Evolutionary conservation across 2,888 invertebrate species (phyloP).

Genomic region (Synanthedon vespiformis): DNA sequence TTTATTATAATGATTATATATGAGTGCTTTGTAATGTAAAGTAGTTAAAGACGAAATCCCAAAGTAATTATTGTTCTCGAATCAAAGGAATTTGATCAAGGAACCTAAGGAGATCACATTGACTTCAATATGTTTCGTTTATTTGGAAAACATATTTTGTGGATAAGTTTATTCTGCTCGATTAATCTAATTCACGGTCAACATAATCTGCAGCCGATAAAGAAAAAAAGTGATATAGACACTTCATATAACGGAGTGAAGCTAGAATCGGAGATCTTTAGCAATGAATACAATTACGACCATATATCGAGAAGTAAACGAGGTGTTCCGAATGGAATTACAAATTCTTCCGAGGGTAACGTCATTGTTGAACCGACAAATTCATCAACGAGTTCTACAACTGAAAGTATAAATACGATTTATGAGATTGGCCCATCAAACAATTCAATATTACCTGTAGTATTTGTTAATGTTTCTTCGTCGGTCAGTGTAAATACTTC

Average conservation of each 20-base stretch:
- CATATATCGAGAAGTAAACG: constrained; percentile 40
- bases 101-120: no score
- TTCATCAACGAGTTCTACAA: constrained; percentile 25
- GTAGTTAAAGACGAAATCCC: no score
- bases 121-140: constrained; percentile 2
- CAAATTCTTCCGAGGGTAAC: constrained; percentile 39
- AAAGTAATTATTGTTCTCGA: no score
- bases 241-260: neutral
- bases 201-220: constrained; percentile 1
- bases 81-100: no score
- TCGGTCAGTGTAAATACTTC: constrained; percentile 45
- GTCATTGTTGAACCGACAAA: constrained; percentile 17
- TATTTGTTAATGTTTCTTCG: constrained; percentile 42
- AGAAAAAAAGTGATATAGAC: neutral
- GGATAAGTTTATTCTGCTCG: constrained; percentile 13
- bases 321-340: constrained; percentile 21
- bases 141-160: constrained; percentile 17
- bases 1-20: no score
- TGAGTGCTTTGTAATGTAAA: no score
- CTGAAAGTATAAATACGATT: constrained; percentile 33
- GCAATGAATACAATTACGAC: neutral
- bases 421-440: constrained; percentile 46
- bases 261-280: neutral
- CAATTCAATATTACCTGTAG: constrained; percentile 35
- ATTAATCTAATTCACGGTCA: constrained; percentile 3